Conservation (phyloP, 2,888 invertebrate genomes). For the Cremastobaeus sp. region DNA sequence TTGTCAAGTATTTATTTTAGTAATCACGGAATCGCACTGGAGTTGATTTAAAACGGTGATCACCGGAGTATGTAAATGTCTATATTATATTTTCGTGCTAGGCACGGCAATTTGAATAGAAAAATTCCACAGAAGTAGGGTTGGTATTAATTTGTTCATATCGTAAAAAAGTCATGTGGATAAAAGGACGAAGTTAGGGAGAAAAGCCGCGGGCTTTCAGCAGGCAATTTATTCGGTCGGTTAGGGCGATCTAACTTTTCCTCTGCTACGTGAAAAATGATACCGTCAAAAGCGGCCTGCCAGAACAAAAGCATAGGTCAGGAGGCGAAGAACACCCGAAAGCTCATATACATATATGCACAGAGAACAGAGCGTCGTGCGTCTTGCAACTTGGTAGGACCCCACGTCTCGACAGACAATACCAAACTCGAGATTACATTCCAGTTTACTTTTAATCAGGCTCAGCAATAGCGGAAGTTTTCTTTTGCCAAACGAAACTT, state of each 20-base stretch:
- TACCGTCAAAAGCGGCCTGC: slow-evolving; percentile 64
- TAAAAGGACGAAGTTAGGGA: slow-evolving; percentile 57
- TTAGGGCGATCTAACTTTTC: slow-evolving; percentile 69
- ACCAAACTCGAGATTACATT: slow-evolving; percentile 59
- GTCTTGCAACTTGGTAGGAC: slow-evolving; percentile 51
- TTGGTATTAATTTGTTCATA: slow-evolving; percentile 60
- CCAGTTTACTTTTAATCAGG: slow-evolving; percentile 60
- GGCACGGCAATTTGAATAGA: too few relatives aligned
- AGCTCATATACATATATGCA: slow-evolving; percentile 36
- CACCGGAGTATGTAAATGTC: too few relatives aligned
- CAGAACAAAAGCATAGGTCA: slow-evolving; percentile 62
- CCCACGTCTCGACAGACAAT: slow-evolving; percentile 53
- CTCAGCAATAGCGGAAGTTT: slow-evolving; percentile 55
- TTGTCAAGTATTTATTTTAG: too few relatives aligned
- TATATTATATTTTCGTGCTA: too few relatives aligned
- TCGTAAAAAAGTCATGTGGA: slow-evolving; percentile 35
- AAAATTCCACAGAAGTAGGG: slow-evolving; percentile 1
- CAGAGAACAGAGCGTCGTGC: slow-evolving; percentile 27
- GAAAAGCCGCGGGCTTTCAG: slow-evolving; percentile 62
- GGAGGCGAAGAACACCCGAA: slow-evolving; percentile 33
- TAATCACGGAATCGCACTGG: too few relatives aligned
- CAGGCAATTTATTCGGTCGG: slow-evolving; percentile 69
- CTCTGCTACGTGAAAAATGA: slow-evolving; percentile 66
- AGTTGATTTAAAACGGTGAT: too few relatives aligned
- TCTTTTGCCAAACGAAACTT: slow-evolving; percentile 54